These are phyloP conservation scores for Drosophila meridiana DNA, from an alignment of 2,888 invertebrate genomes.

Conservation along the genomic window DNA sequence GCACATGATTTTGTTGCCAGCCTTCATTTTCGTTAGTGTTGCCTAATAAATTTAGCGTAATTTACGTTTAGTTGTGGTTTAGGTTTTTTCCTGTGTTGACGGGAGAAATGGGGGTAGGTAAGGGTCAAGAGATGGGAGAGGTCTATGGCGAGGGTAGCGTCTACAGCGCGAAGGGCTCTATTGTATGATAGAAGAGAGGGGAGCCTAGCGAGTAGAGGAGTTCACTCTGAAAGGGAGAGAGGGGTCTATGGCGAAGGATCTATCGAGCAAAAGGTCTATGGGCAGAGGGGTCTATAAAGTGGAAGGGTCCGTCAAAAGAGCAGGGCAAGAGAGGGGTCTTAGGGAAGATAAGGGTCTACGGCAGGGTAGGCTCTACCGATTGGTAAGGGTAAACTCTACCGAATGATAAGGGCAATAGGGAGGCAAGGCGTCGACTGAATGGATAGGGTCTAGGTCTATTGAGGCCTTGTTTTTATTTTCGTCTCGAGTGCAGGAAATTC, in stretches of 20 bases:
- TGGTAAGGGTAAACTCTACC: background rate
- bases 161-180: background rate
- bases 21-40: slow-evolving; percentile 57
- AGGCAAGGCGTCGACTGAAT: background rate
- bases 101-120: background rate
- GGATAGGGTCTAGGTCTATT: background rate
- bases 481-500: slow-evolving; percentile 69
- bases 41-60: slow-evolving; percentile 78
- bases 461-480: slow-evolving; percentile 23
- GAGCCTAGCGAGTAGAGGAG: background rate
- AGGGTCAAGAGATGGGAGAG: background rate
- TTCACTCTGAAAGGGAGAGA: background rate
- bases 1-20: slow-evolving; percentile 45
- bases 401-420: background rate
- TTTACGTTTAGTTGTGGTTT: slow-evolving; percentile 72
- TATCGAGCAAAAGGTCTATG: background rate
- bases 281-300: background rate
- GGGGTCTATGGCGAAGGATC: background rate
- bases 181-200: background rate
- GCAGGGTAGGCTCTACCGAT: background rate
- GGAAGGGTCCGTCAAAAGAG: background rate
- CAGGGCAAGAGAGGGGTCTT: background rate
- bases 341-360: background rate
- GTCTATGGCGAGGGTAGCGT: background rate
- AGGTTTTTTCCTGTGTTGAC: slow-evolving; percentile 16